Percentiles rank a stretch among this genome's conserved stretches.
These are phyloP conservation scores for Mormyrus proboscirostris DNA, from an alignment of 2,797 vertebrate genomes.

Conservation along the genomic window DNA sequence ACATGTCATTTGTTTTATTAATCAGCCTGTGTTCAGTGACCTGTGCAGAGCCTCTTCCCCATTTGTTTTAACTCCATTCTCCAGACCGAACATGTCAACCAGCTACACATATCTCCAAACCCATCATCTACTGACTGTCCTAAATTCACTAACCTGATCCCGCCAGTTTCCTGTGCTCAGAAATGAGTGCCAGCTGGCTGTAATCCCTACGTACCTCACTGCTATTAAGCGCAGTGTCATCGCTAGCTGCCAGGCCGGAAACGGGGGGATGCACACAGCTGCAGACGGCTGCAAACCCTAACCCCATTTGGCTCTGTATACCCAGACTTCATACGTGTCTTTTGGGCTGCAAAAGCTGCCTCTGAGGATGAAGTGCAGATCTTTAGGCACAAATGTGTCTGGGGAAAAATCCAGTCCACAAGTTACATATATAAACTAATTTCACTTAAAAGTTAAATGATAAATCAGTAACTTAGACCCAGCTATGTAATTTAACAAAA, in stretches of 20 bases:
- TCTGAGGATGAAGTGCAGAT: background rate
- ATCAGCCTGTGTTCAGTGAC: background rate
- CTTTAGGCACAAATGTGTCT: background rate
- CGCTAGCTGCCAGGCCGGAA: slow-evolving; percentile 31
- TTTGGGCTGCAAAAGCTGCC: background rate
- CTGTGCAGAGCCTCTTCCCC: background rate
- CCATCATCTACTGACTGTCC: slow-evolving; percentile 40
- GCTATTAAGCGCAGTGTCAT: slow-evolving; percentile 34
- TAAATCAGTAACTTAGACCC: background rate
- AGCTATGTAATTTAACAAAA: background rate
- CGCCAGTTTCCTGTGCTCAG: slow-evolving; percentile 30
- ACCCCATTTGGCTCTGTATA: slow-evolving; percentile 38
- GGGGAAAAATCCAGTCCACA: background rate
- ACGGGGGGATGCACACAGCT: slow-evolving; percentile 41
- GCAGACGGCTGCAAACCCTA: slow-evolving; percentile 32
- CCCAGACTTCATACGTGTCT: background rate
- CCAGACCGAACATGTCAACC: background rate
- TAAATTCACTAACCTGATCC: slow-evolving; percentile 45
- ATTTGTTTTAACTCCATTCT: background rate
- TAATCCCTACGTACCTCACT: slow-evolving; percentile 44
- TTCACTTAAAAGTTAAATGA: background rate
- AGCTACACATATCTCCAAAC: background rate
- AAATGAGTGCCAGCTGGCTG: slow-evolving; percentile 43
- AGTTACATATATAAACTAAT: background rate
- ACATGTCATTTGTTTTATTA: background rate